Base-by-base conservation (phyloP, 1,140 invertebrate genomes). In the Zelostemma sp. region DNA sequence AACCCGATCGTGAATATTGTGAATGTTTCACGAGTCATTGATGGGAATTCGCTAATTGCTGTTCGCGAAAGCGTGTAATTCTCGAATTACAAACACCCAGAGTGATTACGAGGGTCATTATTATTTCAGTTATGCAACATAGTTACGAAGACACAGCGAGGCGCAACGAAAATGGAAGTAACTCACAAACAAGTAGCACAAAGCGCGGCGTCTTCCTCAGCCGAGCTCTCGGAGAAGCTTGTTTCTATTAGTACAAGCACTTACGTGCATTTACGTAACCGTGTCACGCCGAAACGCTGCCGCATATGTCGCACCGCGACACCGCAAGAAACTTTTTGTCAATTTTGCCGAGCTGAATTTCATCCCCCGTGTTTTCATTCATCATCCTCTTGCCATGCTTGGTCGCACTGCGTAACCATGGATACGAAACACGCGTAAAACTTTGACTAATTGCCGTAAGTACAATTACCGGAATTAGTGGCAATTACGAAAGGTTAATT, bases 401-500 rank as follows among this genome's bases (percentile, higher is more conserved):
- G 15, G 33, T 33, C 25, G 9, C 65, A 59, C 63, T 58, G 56
- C 70, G 47, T 57, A 56, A 55, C 68, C 48, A 54, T 40, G 12
- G 59, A 59, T 64, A 57, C 62, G 47, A 47, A 67, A 17, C 54
- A 68, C 64, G 67, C 67, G 64, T 70, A 78, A 81, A 78, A 80
- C 73, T 79, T 75, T 68, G 66, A 64, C 68, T 77, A 76, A 81
- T 80, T 73, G 77, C 62, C 67, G 47, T 55, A 72, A 74, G 68
- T 63, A 70, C 72, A 79, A 81, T 81, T 80, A 80, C 69, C 43
- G 61, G 73, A 79, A 81, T 81, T 81, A 76, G 72, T 70, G 64
- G 68, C 74, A 80, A 81, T 81, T 78, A 80, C 69, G 55, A 72
- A 57, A 70, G 77, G 78, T 80, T 79, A 81, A 79, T 80, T 80